A percentile compares a stretch with the other conserved stretches of the same genome.
These are phyloP conservation scores for Rotaria macrura DNA, from an alignment of 2,888 invertebrate genomes.

Conservation along the genomic window DNA sequence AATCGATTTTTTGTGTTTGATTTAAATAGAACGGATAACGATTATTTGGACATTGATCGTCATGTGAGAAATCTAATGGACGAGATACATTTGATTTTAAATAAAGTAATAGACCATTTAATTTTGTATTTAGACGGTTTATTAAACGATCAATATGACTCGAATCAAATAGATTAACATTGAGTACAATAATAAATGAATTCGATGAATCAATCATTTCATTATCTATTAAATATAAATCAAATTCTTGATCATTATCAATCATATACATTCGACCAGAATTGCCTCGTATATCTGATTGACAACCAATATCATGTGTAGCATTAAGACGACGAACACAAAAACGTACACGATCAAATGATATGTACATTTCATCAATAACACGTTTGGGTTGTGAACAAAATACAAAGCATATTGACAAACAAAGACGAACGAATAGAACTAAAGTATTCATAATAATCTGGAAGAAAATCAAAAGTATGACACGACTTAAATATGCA, in stretches of 20 bases:
- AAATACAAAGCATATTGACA: not conserved
- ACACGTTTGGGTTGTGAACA: not conserved
- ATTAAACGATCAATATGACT: not conserved
- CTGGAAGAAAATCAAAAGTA: not conserved
- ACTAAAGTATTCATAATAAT: not conserved
- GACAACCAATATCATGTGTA: constrained; percentile 21
- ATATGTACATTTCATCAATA: not conserved
- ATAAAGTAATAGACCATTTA: not conserved
- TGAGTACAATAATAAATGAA: not conserved
- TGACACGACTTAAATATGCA: too few species aligned
- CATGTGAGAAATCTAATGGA: not conserved
- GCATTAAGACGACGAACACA: constrained; percentile 25
- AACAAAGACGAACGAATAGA: not conserved
- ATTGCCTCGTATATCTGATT: not conserved
- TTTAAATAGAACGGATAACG: not conserved
- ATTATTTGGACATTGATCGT: not conserved
- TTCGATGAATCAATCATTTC: not conserved
- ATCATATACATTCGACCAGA: constrained; percentile 8
- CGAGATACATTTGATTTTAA: not conserved
- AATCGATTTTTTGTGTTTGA: not conserved
- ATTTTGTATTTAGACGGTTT: not conserved
- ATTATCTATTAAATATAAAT: not conserved
- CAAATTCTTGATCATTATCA: not conserved
- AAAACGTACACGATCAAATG: not conserved
- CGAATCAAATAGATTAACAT: not conserved